A percentile compares a stretch with the other conserved stretches of the same genome.
These are phyloP conservation scores for Leucania comma DNA, from an alignment of 2,888 invertebrate genomes.

Conservation along the genomic window DNA sequence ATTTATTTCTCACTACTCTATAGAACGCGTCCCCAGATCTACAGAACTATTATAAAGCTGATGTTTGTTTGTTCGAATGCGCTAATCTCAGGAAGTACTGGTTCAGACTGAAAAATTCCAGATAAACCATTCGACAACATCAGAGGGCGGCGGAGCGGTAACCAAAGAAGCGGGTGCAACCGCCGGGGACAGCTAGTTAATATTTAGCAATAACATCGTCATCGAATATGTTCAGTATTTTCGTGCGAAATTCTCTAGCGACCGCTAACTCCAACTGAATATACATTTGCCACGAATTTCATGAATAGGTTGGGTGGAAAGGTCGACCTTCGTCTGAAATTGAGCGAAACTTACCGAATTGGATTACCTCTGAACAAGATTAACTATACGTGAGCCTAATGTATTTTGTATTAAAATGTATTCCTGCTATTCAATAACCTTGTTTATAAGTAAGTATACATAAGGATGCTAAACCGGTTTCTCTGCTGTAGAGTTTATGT, in stretches of 20 bases:
- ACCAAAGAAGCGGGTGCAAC: no score
- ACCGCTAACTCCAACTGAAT: slow-evolving; percentile 29
- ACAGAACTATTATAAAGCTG: no score
- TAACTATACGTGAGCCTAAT: slow-evolving; percentile 15
- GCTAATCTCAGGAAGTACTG: no score
- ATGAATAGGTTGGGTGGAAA: slow-evolving; percentile 47
- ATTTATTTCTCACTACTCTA: slow-evolving; percentile 1
- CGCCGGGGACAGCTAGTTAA: background rate
- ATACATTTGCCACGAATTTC: slow-evolving; percentile 45
- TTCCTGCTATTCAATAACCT: slow-evolving; percentile 63
- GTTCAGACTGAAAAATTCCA: no score
- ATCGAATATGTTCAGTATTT: slow-evolving; percentile 14
- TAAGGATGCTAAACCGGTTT: slow-evolving; percentile 51
- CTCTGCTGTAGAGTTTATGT: slow-evolving; percentile 11
- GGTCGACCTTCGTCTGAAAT: slow-evolving; percentile 51
- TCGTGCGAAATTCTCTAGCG: slow-evolving; percentile 35
- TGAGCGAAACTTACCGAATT: slow-evolving; percentile 52
- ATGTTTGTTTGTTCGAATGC: no score
- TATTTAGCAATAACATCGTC: slow-evolving; percentile 6
- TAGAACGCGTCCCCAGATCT: background rate
- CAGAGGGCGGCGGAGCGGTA: no score
- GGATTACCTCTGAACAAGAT: slow-evolving; percentile 39
- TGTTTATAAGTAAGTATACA: slow-evolving; percentile 62
- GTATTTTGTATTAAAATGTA: slow-evolving; percentile 47
- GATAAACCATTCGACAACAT: no score